phyloP scores from a whole-genome alignment of 1,140 invertebrate species.

The Trichogramma pretiosum region DNA sequence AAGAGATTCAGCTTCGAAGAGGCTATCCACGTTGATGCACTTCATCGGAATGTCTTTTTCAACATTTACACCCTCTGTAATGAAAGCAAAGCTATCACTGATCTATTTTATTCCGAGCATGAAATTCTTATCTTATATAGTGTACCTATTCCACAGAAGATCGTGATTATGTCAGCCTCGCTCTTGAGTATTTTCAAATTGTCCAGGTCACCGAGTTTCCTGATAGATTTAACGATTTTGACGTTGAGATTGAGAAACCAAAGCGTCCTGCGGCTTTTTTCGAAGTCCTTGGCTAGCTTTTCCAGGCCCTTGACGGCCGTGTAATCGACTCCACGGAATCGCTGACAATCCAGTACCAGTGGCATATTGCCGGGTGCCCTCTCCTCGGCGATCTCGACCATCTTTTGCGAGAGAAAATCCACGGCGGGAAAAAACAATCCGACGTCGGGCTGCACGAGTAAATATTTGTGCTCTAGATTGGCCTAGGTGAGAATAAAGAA shows the following conservation, averaged over 20 bases:
- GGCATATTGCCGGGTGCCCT: conserved; percentile 39
- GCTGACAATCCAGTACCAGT: conserved; percentile 51
- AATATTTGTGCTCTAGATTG: conserved; percentile 38
- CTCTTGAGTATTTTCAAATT: conserved; percentile 28
- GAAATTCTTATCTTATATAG: too few relatives aligned
- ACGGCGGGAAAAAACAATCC: conserved; percentile 59
- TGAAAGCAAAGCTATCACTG: too few relatives aligned
- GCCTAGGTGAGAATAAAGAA: conserved; percentile 26
- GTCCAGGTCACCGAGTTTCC: conserved; percentile 21
- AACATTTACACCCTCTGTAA: background rate
- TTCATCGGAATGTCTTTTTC: conserved; percentile 8
- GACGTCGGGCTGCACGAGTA: conserved; percentile 51
- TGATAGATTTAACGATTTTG: conserved; percentile 23
- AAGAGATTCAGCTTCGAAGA: conserved; percentile 9
- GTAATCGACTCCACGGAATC: conserved; percentile 55
- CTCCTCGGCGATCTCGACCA: conserved; percentile 39
- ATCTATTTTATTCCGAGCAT: too few relatives aligned
- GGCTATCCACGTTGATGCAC: background rate
- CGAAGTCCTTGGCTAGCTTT: conserved; percentile 29
- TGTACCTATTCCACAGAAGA: conserved; percentile 19
- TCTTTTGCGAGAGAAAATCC: conserved; percentile 47
- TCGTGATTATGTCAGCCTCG: conserved; percentile 23
- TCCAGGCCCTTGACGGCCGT: conserved; percentile 49
- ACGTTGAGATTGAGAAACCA: conserved; percentile 35
- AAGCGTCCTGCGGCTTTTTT: conserved; percentile 30